phyloP scores from a whole-genome alignment of 2,888 invertebrate species.

The Tethea ocularis region DNA sequence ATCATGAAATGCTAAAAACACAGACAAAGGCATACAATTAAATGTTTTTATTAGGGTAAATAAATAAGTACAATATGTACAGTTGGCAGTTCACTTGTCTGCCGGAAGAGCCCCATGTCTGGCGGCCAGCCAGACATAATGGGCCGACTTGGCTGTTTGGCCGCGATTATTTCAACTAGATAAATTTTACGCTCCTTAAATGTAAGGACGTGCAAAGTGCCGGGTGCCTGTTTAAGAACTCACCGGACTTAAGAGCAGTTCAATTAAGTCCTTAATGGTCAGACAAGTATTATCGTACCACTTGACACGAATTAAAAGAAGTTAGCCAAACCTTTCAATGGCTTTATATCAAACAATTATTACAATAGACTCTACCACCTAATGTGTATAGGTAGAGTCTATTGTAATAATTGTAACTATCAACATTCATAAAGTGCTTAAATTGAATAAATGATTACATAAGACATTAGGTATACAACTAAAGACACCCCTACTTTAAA shows the following conservation, averaged over 20 bases:
- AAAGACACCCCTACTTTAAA: too few relatives aligned
- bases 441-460: too few relatives aligned
- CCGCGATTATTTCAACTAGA: conserved; percentile 73
- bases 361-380: too few relatives aligned
- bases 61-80: conserved; percentile 34
- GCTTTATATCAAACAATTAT: too few relatives aligned
- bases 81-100: conserved; percentile 45
- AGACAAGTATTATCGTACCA: background rate
- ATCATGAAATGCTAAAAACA: background rate
- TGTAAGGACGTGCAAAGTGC: conserved; percentile 63
- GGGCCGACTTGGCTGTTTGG: conserved; percentile 55
- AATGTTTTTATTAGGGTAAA: conserved; percentile 24
- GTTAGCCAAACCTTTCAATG: too few relatives aligned
- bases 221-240: conserved; percentile 27
- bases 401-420: background rate
- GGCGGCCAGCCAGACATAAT: conserved; percentile 68
- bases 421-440: too few relatives aligned
- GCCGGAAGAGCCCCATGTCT: conserved; percentile 50
- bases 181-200: conserved; percentile 72
- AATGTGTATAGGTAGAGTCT: too few relatives aligned
- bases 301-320: too few relatives aligned
- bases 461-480: too few relatives aligned
- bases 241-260: conserved; percentile 21
- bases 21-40: conserved; percentile 7
- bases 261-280: conserved; percentile 18